These are phyloP conservation scores for Odocoileus virginianus DNA, from an alignment of 2,113 vertebrate species.

Conservation along the genomic window DNA sequence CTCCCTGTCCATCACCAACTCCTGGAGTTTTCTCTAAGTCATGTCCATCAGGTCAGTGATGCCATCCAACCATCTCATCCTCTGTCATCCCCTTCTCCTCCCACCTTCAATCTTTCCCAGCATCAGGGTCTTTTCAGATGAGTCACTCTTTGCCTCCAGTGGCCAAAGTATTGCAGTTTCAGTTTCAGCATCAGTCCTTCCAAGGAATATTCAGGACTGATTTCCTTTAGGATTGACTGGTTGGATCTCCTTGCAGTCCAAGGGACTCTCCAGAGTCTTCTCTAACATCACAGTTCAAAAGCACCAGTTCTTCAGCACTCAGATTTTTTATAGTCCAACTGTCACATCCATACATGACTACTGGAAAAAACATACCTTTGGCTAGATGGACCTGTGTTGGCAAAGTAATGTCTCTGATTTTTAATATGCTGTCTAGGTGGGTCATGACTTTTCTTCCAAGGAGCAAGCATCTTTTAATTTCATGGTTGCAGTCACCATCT, in stretches of 20 bases:
- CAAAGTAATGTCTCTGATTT: no score
- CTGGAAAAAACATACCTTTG: no score
- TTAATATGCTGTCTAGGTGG: no score
- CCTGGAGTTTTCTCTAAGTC: background rate
- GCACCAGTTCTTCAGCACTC: background rate
- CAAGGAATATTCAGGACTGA: background rate
- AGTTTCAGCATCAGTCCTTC: background rate
- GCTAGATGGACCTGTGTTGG: no score
- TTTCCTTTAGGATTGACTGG: background rate
- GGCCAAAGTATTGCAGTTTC: background rate
- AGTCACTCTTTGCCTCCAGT: background rate
- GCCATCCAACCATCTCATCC: background rate
- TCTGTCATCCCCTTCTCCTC: background rate
- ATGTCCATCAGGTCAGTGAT: background rate
- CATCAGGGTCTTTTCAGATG: background rate
- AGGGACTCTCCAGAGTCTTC: background rate
- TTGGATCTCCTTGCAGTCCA: background rate
- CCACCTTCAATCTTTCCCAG: background rate
- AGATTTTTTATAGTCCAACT: no score
- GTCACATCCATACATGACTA: no score
- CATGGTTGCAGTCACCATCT: no score
- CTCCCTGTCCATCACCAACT: background rate
- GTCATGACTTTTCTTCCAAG: no score
- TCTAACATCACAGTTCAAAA: background rate
- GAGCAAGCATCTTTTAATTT: no score